Conservation (phyloP, 2,797 vertebrate species). For the Takifugu rubripes region DNA sequence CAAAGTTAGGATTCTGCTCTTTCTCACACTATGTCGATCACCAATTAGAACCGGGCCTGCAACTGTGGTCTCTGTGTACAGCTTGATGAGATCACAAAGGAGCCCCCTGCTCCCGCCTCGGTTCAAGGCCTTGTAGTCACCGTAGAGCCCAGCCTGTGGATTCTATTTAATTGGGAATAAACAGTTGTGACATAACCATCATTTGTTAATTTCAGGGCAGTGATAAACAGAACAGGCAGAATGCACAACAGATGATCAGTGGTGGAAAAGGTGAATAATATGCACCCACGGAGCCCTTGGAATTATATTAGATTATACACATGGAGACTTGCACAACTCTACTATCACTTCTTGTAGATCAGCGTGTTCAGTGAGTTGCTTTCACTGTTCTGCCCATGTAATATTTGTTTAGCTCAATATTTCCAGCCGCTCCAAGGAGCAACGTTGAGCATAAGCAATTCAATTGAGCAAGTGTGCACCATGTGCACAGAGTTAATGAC, state of each 20-base stretch:
- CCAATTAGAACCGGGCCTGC: conserved; percentile 5
- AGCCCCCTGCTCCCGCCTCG: neutral
- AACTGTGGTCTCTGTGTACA: conserved; percentile 11
- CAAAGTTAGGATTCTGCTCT: conserved; percentile 8
- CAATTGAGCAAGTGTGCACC: neutral
- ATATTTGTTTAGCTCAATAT: neutral
- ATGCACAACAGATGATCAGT: conserved; percentile 10
- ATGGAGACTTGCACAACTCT: too few species aligned
- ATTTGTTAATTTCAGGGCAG: conserved; percentile 3
- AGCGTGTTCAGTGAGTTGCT: neutral
- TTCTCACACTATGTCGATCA: conserved; percentile 26
- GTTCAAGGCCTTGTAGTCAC: conserved; percentile 10
- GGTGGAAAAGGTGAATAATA: neutral
- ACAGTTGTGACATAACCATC: conserved; percentile 1
- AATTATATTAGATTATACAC: too few species aligned
- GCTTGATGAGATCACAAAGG: conserved; percentile 13
- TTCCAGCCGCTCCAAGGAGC: neutral
- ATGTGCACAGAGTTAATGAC: neutral
- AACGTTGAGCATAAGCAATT: neutral
- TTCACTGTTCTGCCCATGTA: neutral
- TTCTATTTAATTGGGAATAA: conserved; percentile 10
- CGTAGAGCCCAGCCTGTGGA: conserved; percentile 2
- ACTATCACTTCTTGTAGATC: too few species aligned
- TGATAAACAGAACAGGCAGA: conserved; percentile 6
- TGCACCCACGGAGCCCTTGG: too few species aligned